Base-by-base conservation (phyloP, 2,797 vertebrate species). In the Apodemus agrarius region DNA sequence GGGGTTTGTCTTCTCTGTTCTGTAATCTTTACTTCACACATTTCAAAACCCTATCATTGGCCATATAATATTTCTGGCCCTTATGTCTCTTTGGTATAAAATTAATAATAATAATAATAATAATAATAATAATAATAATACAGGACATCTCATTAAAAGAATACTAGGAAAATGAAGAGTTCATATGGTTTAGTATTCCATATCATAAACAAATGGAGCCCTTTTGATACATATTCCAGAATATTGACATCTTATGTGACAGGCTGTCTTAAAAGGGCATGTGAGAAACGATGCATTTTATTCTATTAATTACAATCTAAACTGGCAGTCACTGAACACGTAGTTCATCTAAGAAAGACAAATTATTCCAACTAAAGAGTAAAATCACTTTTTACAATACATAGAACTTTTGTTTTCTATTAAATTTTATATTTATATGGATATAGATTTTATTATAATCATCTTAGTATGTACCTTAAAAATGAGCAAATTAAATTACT, bases 401-500 rank as follows among this genome's bases (percentile, higher is more conserved):
- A 90, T 82, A 87, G 57, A 54, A 69, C 86, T 83, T 94, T 92
- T 75, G 43, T 57, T 96, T 84, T 90, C 22, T 31, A 65, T 11
- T 67, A 49, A 57, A 29, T 43, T 85, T 75, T 49, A 57, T 49
- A 17, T 94, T 87, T 67, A 69, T 34, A 1, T 69, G 85, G 69
- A 52, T 59, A 43, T 16, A 54, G 9, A 88, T 85, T 89, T 78
- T 80, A n/a, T 80, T 14, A 43, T 78, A 24, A 54, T 57, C 67
- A 52, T 26, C 46, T 46, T 67, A 80, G 49, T 61, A 4, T 49
- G 11, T 63, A 22, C 78, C 16, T 83, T 43, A 49, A 57, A 85
- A 72, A 90, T 52, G 67, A 92, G 22, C 5, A 61, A 94, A 80
- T 85, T 75, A 67, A 85, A 84, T 91, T 80, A 57, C 29, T 65